A percentile compares a stretch with the other conserved stretches of the same genome.
Conservation (phyloP, 2,113 vertebrate species). For the Pelecanoides urinatrix region DNA sequence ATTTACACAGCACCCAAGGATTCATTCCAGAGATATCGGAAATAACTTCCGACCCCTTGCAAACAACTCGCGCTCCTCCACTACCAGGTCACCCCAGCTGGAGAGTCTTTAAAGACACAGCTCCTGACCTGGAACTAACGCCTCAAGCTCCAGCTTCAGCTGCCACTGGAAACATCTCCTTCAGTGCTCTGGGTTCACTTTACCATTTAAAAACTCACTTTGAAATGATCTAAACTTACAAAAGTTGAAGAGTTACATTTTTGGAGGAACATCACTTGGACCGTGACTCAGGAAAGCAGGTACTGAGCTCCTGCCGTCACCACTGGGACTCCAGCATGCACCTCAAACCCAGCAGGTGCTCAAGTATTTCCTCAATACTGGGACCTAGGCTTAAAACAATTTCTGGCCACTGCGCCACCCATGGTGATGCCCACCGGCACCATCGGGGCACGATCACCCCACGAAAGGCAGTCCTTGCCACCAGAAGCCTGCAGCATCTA, state of each 20-base stretch:
- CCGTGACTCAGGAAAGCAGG: not conserved
- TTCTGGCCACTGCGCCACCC: not conserved
- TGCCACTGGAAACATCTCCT: not conserved
- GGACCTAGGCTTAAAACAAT: not conserved
- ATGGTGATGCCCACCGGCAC: not conserved
- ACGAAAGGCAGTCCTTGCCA: not conserved
- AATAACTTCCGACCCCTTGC: not conserved
- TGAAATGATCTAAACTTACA: not conserved
- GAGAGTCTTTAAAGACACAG: not conserved
- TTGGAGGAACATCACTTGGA: fast-evolving
- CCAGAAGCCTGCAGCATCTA: not conserved
- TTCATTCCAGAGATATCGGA: not conserved
- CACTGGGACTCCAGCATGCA: not conserved
- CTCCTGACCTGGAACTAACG: not conserved
- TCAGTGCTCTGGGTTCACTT: not conserved
- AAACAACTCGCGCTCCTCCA: not conserved
- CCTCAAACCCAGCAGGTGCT: not conserved
- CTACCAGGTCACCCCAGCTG: not conserved
- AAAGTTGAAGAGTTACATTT: not conserved
- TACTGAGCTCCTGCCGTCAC: not conserved
- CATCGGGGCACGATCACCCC: not conserved
- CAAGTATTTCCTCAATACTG: not conserved
- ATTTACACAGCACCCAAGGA: not conserved
- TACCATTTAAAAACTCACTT: not conserved
- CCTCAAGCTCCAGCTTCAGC: not conserved